Conservation (phyloP, 2,888 invertebrate species). For the Lepas anatifera region DNA sequence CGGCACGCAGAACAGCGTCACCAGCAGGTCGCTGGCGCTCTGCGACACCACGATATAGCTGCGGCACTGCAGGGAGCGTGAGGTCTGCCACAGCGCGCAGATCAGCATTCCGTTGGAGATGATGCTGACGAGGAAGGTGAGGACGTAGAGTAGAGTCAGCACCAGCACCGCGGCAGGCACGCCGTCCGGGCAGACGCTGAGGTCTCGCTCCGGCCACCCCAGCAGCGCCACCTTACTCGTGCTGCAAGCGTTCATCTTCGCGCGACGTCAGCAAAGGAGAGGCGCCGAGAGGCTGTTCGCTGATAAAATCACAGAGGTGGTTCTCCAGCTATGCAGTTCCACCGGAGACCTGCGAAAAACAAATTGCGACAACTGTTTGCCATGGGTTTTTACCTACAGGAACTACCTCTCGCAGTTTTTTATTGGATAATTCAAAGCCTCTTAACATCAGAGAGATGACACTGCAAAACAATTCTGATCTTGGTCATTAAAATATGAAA, state of each 20-base stretch:
- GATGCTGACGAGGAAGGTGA: neutral
- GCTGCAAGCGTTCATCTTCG: neutral
- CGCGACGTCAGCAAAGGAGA: no score
- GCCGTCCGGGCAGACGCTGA: neutral
- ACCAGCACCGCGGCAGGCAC: neutral
- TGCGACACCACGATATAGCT: constrained; percentile 62
- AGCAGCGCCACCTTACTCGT: neutral
- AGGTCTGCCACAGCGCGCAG: constrained; percentile 4
- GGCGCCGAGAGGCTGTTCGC: no score
- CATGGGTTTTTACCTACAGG: no score
- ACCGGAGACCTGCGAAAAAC: no score
- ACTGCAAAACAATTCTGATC: no score
- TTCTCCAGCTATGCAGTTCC: no score
- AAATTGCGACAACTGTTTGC: no score
- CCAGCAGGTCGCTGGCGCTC: constrained; percentile 62
- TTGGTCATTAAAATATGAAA: no score
- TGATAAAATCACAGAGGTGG: no score
- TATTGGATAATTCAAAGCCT: no score
- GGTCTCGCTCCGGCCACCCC: neutral
- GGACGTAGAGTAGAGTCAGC: neutral
- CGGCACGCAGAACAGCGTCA: constrained; percentile 64
- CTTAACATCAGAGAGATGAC: no score
- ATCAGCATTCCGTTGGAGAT: constrained; percentile 2
- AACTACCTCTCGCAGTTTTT: no score
- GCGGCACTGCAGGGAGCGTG: constrained; percentile 32